Evolutionary conservation across 2,888 invertebrate genomes (phyloP).

Genomic region (Drosophila pseudotakahashii): DNA sequence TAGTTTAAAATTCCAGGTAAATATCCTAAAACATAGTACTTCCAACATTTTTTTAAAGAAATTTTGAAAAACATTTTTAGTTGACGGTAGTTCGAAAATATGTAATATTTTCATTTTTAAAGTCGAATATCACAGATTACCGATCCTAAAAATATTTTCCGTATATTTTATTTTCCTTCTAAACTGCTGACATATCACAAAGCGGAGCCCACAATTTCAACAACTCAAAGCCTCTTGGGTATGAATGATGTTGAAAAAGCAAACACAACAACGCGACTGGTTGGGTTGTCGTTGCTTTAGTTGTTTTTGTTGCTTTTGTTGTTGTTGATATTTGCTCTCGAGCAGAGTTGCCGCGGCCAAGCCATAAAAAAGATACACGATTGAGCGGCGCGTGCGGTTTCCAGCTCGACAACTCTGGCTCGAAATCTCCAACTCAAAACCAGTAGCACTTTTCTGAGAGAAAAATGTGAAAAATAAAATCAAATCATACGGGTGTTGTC

Average conservation of each 20-base stretch:
- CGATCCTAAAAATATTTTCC: no score
- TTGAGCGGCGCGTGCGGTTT: constrained; percentile 49
- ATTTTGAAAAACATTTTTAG: no score
- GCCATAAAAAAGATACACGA: constrained; percentile 55
- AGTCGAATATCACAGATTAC: no score
- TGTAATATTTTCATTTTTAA: no score
- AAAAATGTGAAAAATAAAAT: constrained; percentile 29
- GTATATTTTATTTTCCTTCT: no score
- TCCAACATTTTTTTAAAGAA: no score
- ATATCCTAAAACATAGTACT: no score
- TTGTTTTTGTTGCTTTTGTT: constrained; percentile 16
- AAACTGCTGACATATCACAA: not conserved
- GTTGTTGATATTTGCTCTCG: constrained; percentile 45
- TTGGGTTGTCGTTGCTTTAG: constrained; percentile 33
- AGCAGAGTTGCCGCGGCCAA: constrained; percentile 62
- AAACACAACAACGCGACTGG: constrained; percentile 57
- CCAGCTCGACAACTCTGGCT: constrained; percentile 62
- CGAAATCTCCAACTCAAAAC: constrained; percentile 61
- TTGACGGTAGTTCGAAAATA: no score
- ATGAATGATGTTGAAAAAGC: constrained; percentile 70
- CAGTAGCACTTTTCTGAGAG: constrained; percentile 80
- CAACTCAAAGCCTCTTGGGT: constrained; percentile 19
- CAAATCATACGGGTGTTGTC: constrained; percentile 63
- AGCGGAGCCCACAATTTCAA: constrained; percentile 6
- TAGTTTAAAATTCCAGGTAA: no score